Base-by-base conservation (phyloP, 2,888 invertebrate genomes). In the Leucophora obtusa region DNA sequence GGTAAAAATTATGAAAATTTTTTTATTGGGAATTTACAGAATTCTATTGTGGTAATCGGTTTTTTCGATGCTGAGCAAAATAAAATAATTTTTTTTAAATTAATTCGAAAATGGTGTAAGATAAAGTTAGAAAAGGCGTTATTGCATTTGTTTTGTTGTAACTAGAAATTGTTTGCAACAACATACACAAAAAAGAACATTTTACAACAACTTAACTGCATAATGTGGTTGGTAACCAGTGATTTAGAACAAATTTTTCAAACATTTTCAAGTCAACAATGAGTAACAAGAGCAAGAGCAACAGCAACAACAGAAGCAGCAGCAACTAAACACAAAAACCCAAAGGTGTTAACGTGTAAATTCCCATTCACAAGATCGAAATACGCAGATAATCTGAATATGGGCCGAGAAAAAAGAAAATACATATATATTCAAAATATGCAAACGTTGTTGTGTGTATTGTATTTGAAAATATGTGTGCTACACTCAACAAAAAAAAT, bases 271-370 rank as follows among this genome's bases (percentile, higher is more conserved):
- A 79, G 74, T 74, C 79, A 79, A 73, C 73, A 79, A 79, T 71
- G 59, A 62, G 62, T 70, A 53, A 47, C 53, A 65, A 33, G 59
- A 78, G 24, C 17, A 78, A 60, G 24, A 72, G 50, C 35, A 80
- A 58, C 53, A 76, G 43, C 21, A 75, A 47, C 43, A 82, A 43
- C 35, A 63, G 14, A 21, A 70, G 14, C 43, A 59, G 56, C 24
- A 62, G 6, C 24, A 43, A 15, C 24, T 2, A 56, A 56, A 56
- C n/a, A 21, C 14, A 51, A 78, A 69, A 78, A 71, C 72, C 73
- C 85, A 85, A 86, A 87, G 88, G 88, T 88, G 87, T 88, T 87
- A 87, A 87, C 86, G 87, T 87, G 87, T 86, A 88, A 87, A 87
- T 87, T 87, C 86, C 85, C 88, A 87, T 88, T 88, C 87, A 85